Conservation (phyloP, 2,113 vertebrate genomes). For the Brachyistius frenatus region DNA sequence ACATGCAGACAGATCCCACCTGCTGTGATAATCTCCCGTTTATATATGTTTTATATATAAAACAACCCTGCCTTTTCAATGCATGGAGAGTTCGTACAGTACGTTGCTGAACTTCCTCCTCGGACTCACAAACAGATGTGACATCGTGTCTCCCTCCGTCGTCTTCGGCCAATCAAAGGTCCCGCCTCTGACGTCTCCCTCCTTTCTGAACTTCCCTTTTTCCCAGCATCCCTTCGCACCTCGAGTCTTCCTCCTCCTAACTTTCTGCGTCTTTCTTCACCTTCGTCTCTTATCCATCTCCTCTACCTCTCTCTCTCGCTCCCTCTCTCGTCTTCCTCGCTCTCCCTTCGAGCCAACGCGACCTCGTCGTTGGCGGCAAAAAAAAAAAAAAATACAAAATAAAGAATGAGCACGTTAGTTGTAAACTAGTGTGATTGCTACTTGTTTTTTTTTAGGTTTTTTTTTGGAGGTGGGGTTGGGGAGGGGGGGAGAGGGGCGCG, state of each 20-base stretch:
- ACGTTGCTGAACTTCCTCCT: slow-evolving; percentile 54
- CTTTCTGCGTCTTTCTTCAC: slow-evolving; percentile 63
- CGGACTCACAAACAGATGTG: slow-evolving; percentile 43
- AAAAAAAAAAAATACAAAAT: slow-evolving; percentile 49
- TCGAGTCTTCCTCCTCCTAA: slow-evolving; percentile 44
- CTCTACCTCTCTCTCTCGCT: background rate
- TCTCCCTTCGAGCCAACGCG: slow-evolving; percentile 28
- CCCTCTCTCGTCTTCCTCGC: background rate
- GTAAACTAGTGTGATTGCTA: slow-evolving; percentile 80
- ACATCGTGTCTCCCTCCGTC: slow-evolving; percentile 51
- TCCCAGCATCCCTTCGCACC: slow-evolving; percentile 43
- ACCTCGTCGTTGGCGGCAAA: too few relatives aligned
- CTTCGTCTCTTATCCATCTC: slow-evolving; percentile 8
- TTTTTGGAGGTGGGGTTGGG: too few relatives aligned
- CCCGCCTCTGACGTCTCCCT: slow-evolving; percentile 69
- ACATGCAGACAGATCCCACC: slow-evolving; percentile 43
- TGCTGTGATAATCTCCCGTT: slow-evolving; percentile 42
- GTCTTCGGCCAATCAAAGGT: slow-evolving; percentile 65
- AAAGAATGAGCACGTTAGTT: slow-evolving; percentile 70
- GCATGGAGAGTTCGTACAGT: slow-evolving; percentile 55
- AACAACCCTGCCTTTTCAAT: slow-evolving; percentile 7
- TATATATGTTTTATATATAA: slow-evolving; percentile 41
- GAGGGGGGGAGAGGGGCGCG: slow-evolving; percentile 6
- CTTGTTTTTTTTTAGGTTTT: background rate
- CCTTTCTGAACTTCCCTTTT: slow-evolving; percentile 60